Evolutionary conservation across 1,140 invertebrate species (phyloP), one percentile per base, ranked within the genome.

Genomic region (Calosoma granatense): DNA sequence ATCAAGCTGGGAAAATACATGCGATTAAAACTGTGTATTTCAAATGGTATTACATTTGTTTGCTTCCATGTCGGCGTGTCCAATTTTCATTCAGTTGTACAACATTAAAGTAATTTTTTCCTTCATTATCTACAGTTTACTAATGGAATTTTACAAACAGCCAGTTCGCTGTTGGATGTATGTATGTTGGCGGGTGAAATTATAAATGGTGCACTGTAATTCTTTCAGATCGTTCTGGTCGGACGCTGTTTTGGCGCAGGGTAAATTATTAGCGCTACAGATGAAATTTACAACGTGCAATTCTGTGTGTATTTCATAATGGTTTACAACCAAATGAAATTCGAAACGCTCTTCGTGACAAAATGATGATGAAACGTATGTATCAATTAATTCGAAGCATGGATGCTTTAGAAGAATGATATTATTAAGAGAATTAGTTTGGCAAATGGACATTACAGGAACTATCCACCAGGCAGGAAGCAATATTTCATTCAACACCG

Each of bases 31-130:
- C n/a, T n/a, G n/a, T n/a, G n/a, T n/a, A n/a, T n/a, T n/a, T n/a
- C n/a, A n/a, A n/a, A n/a, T n/a, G n/a, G n/a, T n/a, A n/a, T n/a
- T n/a, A n/a, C n/a, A n/a, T n/a, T n/a, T n/a, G n/a, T n/a, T n/a
- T n/a, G n/a, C n/a, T n/a, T n/a, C n/a, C n/a, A n/a, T n/a, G n/a
- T n/a, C n/a, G n/a, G n/a, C n/a, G n/a, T n/a, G n/a, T n/a, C n/a
- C n/a, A n/a, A n/a, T n/a, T n/a, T n/a, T n/a, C n/a, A n/a, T n/a
- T n/a, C n/a, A n/a, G n/a, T n/a, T n/a, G 41, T 17, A 47, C 41
- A 47, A 47, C 41, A 47, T 47, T 47, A 17, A 47, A 47, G 41
- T 47, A 47, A 47, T 47, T 47, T 47, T 47, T 47, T 47, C 9
- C 15, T 47, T 47, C 41, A 47, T 47, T 47, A 47, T 47, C 41